phyloP scores from a whole-genome alignment of 2,113 vertebrate species.

The Strigops habroptila region DNA sequence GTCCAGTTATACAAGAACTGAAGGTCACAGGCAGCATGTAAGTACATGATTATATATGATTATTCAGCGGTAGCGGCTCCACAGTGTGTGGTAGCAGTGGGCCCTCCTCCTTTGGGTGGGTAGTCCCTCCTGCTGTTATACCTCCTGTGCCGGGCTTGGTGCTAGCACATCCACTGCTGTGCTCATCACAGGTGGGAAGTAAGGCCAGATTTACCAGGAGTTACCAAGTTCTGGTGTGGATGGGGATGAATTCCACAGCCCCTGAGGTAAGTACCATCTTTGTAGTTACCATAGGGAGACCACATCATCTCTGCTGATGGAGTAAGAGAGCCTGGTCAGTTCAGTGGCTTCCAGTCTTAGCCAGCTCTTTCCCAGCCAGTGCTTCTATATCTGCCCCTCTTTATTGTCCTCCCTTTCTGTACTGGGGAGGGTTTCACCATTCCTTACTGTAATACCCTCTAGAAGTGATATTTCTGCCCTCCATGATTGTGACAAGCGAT shows the following conservation, averaged over 20 bases:
- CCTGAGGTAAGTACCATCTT: too few relatives aligned
- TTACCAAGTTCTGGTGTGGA: not conserved
- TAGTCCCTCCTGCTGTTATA: not conserved
- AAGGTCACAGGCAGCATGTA: not conserved
- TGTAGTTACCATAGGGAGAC: not conserved
- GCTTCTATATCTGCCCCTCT: not conserved
- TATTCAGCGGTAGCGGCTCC: not conserved
- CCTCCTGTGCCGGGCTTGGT: not conserved
- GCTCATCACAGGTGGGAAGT: accelerated
- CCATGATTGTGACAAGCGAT: accelerated
- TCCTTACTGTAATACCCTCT: not conserved
- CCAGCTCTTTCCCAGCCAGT: not conserved
- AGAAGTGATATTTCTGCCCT: not conserved
- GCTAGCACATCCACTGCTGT: not conserved
- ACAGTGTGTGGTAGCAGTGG: not conserved
- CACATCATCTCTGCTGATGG: not conserved
- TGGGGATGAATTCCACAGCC: not conserved
- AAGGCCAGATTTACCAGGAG: not conserved
- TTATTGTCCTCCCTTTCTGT: not conserved
- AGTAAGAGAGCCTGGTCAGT: not conserved
- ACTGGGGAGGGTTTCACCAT: not conserved
- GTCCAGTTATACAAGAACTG: not conserved
- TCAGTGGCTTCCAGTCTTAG: not conserved
- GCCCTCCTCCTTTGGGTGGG: not conserved
- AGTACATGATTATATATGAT: not conserved